These are phyloP conservation scores for Orchesellides sinensis DNA, from an alignment of 2,888 invertebrate genomes.

Conservation along the genomic window DNA sequence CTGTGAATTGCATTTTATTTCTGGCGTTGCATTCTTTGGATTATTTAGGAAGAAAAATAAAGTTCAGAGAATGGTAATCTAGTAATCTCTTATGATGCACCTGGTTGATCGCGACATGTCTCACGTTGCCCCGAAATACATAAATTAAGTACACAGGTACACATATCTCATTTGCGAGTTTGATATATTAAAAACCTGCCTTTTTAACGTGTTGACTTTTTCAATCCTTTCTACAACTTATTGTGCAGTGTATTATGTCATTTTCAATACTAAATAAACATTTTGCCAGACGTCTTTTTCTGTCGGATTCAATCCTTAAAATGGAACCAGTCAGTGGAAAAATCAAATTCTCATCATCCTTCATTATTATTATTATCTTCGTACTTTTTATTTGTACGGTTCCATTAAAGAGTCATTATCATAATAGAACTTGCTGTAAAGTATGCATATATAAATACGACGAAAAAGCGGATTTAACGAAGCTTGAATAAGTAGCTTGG, in stretches of 20 bases:
- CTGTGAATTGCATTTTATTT: conserved; percentile 16
- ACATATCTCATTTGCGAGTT: neutral
- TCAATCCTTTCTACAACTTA: conserved; percentile 9
- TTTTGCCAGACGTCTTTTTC: conserved; percentile 39
- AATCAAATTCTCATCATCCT: conserved; percentile 57
- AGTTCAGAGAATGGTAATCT: neutral
- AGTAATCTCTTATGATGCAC: neutral
- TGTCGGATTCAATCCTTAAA: conserved; percentile 35
- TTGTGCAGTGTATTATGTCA: conserved; percentile 48
- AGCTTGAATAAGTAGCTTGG: conserved; percentile 50
- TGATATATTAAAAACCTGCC: neutral
- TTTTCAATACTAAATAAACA: conserved; percentile 56
- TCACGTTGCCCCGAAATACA: conserved; percentile 4
- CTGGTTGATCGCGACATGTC: neutral
- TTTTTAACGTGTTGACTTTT: neutral
- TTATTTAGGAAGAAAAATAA: neutral
- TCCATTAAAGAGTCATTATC: conserved; percentile 62
- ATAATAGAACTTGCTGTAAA: conserved; percentile 25
- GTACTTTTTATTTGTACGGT: conserved; percentile 22
- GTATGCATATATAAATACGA: too few relatives aligned
- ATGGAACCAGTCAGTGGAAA: conserved; percentile 60
- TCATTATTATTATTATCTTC: conserved; percentile 14
- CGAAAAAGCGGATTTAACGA: conserved; percentile 48
- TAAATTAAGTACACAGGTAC: neutral
- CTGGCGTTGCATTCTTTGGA: neutral